Percentiles rank a stretch among this genome's conserved stretches.
Evolutionary conservation across 1,140 invertebrate species (phyloP).

Genomic region (Zaprionus kolodkinae): DNA sequence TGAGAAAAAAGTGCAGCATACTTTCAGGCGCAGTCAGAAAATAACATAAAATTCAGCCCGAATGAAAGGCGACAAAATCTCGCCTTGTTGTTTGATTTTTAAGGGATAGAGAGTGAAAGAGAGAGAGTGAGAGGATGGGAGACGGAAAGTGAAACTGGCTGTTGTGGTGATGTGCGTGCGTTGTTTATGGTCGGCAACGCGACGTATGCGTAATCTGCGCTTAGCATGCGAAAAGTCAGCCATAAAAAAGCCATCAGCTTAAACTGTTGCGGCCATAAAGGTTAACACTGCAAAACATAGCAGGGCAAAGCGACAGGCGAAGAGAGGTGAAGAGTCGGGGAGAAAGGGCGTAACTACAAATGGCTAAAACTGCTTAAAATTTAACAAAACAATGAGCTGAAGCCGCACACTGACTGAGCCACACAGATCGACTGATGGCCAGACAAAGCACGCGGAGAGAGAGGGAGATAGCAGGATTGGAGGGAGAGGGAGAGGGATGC

Average conservation of each 20-base stretch:
- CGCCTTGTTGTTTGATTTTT: constrained; percentile 38
- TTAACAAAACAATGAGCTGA: constrained; percentile 77
- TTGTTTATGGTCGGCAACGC: constrained; percentile 42
- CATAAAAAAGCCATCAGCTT: constrained; percentile 80
- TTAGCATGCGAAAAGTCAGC: constrained; percentile 77
- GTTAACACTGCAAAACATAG: constrained; percentile 61
- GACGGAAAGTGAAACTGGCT: neutral
- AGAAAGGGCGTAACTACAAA: constrained; percentile 35
- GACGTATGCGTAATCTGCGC: constrained; percentile 79
- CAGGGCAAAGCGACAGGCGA: constrained; percentile 11
- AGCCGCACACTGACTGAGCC: constrained; percentile 33
- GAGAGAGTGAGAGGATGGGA: neutral
- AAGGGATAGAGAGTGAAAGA: constrained; percentile 1
- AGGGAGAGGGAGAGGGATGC: neutral
- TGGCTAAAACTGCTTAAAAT: constrained; percentile 79
- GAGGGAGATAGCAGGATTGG: neutral
- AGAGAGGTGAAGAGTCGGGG: neutral
- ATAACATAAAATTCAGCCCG: constrained; percentile 25
- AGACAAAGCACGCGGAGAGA: neutral
- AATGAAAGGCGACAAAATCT: constrained; percentile 39
- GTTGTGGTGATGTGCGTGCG: constrained; percentile 30
- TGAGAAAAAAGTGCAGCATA: constrained; percentile 30
- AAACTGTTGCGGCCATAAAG: constrained; percentile 81
- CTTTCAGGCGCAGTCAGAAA: constrained; percentile 30
- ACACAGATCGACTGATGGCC: constrained; percentile 22